Evolutionary conservation across 2,797 vertebrate species (phyloP).

Genomic region (Coracias cyanogaster): DNA sequence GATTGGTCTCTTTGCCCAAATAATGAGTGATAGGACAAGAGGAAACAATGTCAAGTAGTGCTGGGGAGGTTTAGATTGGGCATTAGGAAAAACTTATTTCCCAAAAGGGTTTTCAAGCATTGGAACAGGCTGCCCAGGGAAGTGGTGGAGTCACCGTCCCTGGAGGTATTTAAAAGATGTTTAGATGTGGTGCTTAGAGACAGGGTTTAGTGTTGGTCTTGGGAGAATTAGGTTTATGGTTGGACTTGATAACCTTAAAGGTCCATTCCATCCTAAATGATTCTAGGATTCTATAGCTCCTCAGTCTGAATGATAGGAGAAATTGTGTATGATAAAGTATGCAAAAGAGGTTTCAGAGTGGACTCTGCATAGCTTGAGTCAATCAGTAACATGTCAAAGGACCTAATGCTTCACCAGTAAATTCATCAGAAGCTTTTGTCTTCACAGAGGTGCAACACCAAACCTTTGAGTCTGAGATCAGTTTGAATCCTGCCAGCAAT

Average conservation of each 20-base stretch:
- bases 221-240: fast-evolving
- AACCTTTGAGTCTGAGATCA: background rate
- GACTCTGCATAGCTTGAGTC: background rate
- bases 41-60: background rate
- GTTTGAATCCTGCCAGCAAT: background rate
- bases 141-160: background rate
- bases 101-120: background rate
- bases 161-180: background rate
- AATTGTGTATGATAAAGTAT: background rate
- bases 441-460: background rate
- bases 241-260: background rate
- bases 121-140: background rate
- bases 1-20: background rate
- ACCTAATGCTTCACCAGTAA: background rate
- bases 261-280: background rate
- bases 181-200: background rate
- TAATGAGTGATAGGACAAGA: background rate
- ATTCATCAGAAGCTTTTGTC: background rate
- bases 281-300: background rate
- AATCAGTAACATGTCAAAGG: background rate
- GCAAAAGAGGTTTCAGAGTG: background rate
- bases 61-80: background rate
- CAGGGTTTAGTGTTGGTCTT: background rate
- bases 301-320: background rate
- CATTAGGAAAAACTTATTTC: background rate